Evolutionary conservation across 2,797 vertebrate genomes (phyloP), one percentile per base, ranked within the genome.

Genomic region (Myripristis jacobus): DNA sequence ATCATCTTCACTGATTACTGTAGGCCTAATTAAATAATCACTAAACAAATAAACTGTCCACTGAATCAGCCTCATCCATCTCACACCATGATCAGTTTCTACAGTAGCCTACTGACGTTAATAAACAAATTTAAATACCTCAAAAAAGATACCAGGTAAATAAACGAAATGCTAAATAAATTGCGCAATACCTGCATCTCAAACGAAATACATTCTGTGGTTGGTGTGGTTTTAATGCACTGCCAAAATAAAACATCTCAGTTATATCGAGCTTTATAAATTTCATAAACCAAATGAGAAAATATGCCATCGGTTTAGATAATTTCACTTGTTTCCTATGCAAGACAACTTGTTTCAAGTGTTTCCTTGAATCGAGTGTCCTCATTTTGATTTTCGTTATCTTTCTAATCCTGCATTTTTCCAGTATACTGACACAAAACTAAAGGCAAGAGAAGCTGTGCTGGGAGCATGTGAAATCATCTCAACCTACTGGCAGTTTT

Each of bases 151-250:
- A 4, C 15, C 3, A 41, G 36, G 47, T 2, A 65, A 31, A 53
- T 61, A 54, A 73, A 59, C 34, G 9, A 12, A 46, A 8, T 44
- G 41, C 21, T 21, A 46, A 53, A 61, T 15, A 22, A 57, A 57
- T 34, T 54, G 6, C 27, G 55, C 15, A 4, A 47, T 76, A 73
- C 21, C n/a, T 44, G 21, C 48, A 31, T 43, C 34, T 59, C 16
- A 12, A 75, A 69, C 13, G 13, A 71, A 80, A 64, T 51, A 41
- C 15, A 36, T 61, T 81, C 21, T 60, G 41, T 12, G 66, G n/a
- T n/a, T 36, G 38, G 29, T 51, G 13, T 51, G 25, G 18, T 29
- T 69, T 62, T 54, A 18, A 41, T 41, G 36, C 52, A 36, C 3
- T 72, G 6, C 47, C 66, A 59, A 46, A n/a, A 31, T 18, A 10